Base-by-base conservation (phyloP, 2,888 invertebrate species). In the Hemicrepidius hirtus region DNA sequence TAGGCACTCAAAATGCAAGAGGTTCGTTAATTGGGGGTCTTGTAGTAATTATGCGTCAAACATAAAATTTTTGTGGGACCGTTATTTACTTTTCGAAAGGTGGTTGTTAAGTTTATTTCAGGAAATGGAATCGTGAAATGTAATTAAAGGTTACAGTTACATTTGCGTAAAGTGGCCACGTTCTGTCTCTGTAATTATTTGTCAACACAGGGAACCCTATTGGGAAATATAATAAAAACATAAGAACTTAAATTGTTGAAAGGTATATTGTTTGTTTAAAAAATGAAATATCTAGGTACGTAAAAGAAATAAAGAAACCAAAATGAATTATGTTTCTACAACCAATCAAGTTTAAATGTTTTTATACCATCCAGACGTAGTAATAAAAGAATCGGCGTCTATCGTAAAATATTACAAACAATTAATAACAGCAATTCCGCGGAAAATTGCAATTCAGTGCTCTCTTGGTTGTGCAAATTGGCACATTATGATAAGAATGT, bases 401-500 rank as follows among this genome's bases (percentile, higher is more conserved):
- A 13, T 44, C 21, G 57, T 70, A 57, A 70, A 57, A 64, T 69
- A 70, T 70, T 55, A 44, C 50, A 64, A 70, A 70, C 69, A 70
- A 70, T 70, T 70, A 70, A 70, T 70, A 70, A 70, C 63, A 64
- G 55, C 64, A 70, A 70, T 64, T 70, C 69, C 21, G 55, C 28
- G 55, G 63, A 70, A 70, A 70, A 70, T 70, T 64, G 69, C 69
- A 70, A 44, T 64, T 28, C 63, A 55, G 69, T 64, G 40, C 44
- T 70, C 53, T 64, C 63, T 57, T 44, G 32, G 63, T 70, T 55
- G 64, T 70, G 64, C 63, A 70, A 70, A 70, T 70, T 70, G 69
- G 69, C 63, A 64, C 69, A 70, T 70, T 70, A 70, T 70, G 69
- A 64, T 70, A 70, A 70, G 69, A 70, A 70, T 70, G 63, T 70